Evolutionary conservation across 2,113 vertebrate species (phyloP).

Genomic region (Pelodiscus sinensis): DNA sequence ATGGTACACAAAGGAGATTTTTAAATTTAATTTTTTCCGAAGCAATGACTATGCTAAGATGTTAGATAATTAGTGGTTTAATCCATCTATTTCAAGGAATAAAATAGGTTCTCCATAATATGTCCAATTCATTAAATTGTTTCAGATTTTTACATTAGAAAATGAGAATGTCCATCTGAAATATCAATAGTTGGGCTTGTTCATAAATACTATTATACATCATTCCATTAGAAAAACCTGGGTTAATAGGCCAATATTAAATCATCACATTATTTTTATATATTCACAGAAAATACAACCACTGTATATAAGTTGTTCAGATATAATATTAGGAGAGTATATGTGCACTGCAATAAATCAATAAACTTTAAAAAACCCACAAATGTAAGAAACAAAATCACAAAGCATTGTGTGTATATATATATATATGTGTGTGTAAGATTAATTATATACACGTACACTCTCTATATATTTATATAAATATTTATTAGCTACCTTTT

Average conservation of each 20-base stretch:
- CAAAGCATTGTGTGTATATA: fast-evolving
- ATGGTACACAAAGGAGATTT: conserved; percentile 34
- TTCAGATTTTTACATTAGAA: conserved; percentile 38
- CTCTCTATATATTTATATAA: not conserved
- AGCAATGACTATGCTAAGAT: not conserved
- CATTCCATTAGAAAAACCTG: conserved; percentile 44
- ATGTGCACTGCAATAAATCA: not conserved
- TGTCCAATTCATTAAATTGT: conserved; percentile 41
- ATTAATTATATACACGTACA: not conserved
- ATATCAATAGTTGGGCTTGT: conserved; percentile 27
- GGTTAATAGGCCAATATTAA: not conserved
- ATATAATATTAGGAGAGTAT: not conserved
- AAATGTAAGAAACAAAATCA: not conserved
- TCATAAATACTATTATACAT: conserved; percentile 30
- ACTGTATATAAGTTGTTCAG: not conserved
- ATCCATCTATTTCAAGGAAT: conserved; percentile 36
- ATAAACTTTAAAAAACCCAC: not conserved
- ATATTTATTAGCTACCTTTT: not conserved
- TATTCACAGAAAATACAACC: not conserved
- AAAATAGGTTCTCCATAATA: not conserved
- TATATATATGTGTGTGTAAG: no score
- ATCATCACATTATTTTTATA: not conserved
- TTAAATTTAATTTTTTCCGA: conserved; percentile 55
- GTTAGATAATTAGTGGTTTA: conserved; percentile 36
- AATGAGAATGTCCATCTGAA: conserved; percentile 19